Conservation (phyloP, 2,888 invertebrate species). For the Agriopis aurantiaria region DNA sequence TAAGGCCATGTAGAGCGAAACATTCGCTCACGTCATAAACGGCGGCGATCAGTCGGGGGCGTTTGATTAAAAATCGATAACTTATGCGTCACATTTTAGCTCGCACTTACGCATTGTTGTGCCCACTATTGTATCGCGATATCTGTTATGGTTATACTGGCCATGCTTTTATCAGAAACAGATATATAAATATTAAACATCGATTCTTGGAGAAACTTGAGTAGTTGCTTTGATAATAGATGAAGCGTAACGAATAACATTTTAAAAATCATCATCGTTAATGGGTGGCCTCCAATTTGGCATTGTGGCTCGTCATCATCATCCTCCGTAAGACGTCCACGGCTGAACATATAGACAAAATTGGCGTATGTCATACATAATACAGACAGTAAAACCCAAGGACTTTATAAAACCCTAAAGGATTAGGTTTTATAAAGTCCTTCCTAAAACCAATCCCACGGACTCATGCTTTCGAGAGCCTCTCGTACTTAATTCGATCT, state of each 20-base stretch:
- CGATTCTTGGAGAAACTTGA: slow-evolving; percentile 19
- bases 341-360: too few relatives aligned
- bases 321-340: too few relatives aligned
- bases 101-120: slow-evolving; percentile 70
- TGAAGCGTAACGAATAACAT: slow-evolving; percentile 2
- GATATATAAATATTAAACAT: slow-evolving; percentile 25
- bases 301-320: background rate
- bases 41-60: slow-evolving; percentile 58
- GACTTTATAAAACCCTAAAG: too few relatives aligned
- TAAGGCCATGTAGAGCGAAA: background rate
- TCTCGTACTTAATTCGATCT: too few relatives aligned
- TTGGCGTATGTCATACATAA: too few relatives aligned
- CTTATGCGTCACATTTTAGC: slow-evolving; percentile 74
- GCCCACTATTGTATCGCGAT: slow-evolving; percentile 58
- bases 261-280: background rate
- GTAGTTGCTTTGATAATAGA: slow-evolving; percentile 1
- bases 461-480: too few relatives aligned
- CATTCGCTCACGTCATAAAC: slow-evolving; percentile 28
- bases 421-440: too few relatives aligned
- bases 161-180: slow-evolving; percentile 45
- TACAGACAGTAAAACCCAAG: too few relatives aligned
- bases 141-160: slow-evolving; percentile 63
- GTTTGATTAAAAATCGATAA: slow-evolving; percentile 83
- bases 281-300: background rate
- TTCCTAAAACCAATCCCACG: too few relatives aligned